These are phyloP conservation scores for Parotocinclus haroldoi DNA, from an alignment of 2,797 vertebrate species.

Conservation along the genomic window DNA sequence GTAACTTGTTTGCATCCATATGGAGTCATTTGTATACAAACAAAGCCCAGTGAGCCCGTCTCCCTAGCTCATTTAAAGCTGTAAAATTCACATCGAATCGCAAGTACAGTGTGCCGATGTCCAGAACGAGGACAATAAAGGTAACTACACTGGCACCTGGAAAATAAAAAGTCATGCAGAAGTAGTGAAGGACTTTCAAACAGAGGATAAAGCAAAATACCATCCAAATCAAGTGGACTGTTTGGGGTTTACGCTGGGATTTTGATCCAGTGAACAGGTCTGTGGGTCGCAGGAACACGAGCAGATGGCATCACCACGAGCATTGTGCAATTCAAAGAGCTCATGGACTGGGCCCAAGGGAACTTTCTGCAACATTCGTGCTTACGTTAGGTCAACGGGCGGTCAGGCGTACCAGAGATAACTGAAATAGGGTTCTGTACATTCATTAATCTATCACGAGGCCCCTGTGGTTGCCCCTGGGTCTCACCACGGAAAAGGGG, in stretches of 20 bases:
- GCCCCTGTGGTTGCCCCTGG: slow-evolving; percentile 1
- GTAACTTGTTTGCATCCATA: not conserved
- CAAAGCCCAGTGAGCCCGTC: too few species aligned
- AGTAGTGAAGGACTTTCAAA: slow-evolving; percentile 76
- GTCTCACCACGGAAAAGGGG: slow-evolving; percentile 48
- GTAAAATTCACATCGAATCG: too few species aligned
- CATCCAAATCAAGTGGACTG: slow-evolving; percentile 47
- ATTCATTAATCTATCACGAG: not conserved
- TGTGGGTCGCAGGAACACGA: not conserved
- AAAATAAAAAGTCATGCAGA: slow-evolving; percentile 90
- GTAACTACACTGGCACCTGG: slow-evolving; percentile 77
- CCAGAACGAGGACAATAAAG: slow-evolving; percentile 69
- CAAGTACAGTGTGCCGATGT: not conserved
- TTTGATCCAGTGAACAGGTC: too few species aligned
- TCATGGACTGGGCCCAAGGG: not conserved
- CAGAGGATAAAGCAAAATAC: slow-evolving; percentile 64
- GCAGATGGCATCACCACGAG: not conserved
- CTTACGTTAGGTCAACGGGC: not conserved
- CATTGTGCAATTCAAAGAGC: not conserved
- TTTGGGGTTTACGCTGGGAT: not conserved
- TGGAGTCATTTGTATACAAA: too few species aligned
- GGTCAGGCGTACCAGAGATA: not conserved
- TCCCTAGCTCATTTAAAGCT: too few species aligned
- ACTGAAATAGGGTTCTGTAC: not conserved
- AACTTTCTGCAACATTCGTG: not conserved